Percentiles rank a stretch among this genome's conserved stretches.
Evolutionary conservation across 2,113 vertebrate species (phyloP).

Genomic region (Oostethus manadensis): DNA sequence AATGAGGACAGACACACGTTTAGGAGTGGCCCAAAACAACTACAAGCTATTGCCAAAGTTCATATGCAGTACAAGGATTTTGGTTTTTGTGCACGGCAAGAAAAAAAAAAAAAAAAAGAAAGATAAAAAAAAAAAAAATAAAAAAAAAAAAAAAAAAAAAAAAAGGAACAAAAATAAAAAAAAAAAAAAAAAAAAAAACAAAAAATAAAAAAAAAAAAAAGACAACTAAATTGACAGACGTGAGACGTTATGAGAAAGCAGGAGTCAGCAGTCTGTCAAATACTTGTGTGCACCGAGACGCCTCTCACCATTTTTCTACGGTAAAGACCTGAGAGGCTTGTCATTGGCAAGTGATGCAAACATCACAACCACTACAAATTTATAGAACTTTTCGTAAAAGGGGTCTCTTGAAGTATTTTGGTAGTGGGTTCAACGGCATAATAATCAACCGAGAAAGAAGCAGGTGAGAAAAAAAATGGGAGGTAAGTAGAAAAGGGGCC

Average conservation of each 20-base stretch:
- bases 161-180: no score
- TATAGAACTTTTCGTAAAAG: constrained; percentile 39
- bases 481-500: constrained; percentile 63
- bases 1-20: constrained; percentile 61
- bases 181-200: constrained; percentile 63
- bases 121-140: constrained; percentile 56
- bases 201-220: constrained; percentile 63
- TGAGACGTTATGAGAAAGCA: constrained; percentile 69
- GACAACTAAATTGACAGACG: constrained; percentile 69
- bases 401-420: constrained; percentile 59
- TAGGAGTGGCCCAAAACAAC: constrained; percentile 62
- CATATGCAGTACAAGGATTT: constrained; percentile 60
- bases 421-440: constrained; percentile 55
- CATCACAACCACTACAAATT: constrained; percentile 58
- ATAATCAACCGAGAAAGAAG: constrained; percentile 70
- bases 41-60: constrained; percentile 66
- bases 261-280: constrained; percentile 64
- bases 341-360: constrained; percentile 65
- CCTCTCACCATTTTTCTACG: constrained; percentile 38
- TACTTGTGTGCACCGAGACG: constrained; percentile 50
- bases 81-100: constrained; percentile 66
- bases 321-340: constrained; percentile 58
- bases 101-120: constrained; percentile 61
- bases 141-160: no score
- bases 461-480: constrained; percentile 73